Evolutionary conservation across 2,113 vertebrate species (phyloP).

Genomic region (Pygoscelis adeliae): DNA sequence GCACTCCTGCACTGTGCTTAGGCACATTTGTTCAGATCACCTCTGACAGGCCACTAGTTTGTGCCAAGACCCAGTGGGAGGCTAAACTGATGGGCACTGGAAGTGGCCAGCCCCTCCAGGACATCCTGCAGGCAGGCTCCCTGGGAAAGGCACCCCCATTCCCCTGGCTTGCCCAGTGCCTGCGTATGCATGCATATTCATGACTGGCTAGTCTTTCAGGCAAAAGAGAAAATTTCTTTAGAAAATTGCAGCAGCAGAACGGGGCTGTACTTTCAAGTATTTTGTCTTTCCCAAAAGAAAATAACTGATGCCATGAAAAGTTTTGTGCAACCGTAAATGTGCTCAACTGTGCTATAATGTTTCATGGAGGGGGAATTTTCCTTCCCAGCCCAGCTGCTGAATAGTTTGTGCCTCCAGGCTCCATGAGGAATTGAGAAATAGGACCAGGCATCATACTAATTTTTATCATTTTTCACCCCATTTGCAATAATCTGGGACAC

Average conservation of each 20-base stretch:
- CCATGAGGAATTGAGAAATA: conserved; percentile 32
- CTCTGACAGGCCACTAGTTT: neutral
- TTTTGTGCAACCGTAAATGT: conserved; percentile 23
- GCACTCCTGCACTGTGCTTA: neutral
- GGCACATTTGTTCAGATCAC: neutral
- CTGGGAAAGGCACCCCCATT: neutral
- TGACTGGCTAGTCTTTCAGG: conserved; percentile 14
- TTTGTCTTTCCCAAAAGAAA: conserved; percentile 55
- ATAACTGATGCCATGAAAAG: conserved; percentile 61
- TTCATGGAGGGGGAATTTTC: conserved; percentile 45
- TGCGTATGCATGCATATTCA: conserved; percentile 25
- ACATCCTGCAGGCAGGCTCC: neutral
- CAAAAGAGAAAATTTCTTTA: conserved; percentile 49
- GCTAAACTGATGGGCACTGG: neutral
- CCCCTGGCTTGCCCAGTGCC: neutral
- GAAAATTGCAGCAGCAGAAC: conserved; percentile 32
- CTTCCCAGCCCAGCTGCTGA: conserved; percentile 52
- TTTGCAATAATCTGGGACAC: conserved; percentile 11
- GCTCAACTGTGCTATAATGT: conserved; percentile 29
- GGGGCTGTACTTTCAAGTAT: conserved; percentile 34
- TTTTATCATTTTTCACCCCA: conserved; percentile 21
- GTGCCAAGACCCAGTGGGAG: neutral
- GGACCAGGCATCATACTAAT: conserved; percentile 16
- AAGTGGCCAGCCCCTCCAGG: neutral
- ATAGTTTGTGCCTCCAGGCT: conserved; percentile 41